These are phyloP conservation scores for Caiman crocodilus DNA, from an alignment of 2,797 vertebrate species.

Conservation along the genomic window DNA sequence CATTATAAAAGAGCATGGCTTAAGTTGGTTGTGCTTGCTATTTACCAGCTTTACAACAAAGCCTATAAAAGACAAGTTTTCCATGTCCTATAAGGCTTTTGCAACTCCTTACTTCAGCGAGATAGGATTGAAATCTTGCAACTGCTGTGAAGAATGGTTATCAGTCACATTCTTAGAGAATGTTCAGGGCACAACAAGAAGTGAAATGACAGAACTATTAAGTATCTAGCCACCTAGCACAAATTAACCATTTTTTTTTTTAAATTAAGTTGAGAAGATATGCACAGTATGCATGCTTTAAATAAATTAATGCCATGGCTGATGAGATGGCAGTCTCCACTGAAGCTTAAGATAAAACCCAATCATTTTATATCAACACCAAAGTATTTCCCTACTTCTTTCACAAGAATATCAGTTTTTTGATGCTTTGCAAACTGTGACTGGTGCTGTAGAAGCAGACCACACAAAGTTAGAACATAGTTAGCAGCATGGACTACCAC, in stretches of 20 bases:
- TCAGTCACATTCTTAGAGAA: background rate
- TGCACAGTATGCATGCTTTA: background rate
- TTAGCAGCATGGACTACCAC: background rate
- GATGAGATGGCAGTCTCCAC: background rate
- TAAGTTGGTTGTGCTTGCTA: background rate
- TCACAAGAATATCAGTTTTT: background rate
- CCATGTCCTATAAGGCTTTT: background rate
- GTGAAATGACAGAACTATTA: background rate
- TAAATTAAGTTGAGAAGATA: background rate
- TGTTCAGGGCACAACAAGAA: background rate
- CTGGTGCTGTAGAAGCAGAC: background rate
- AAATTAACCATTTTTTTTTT: rapidly evolving
- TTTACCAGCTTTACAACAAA: background rate
- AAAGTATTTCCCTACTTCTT: background rate
- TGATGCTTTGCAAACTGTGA: conserved; percentile 12
- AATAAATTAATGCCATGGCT: background rate
- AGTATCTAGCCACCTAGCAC: background rate
- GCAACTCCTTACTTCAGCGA: background rate
- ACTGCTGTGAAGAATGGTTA: background rate
- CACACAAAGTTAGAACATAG: too few species aligned
- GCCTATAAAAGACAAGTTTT: rapidly evolving
- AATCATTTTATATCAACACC: background rate
- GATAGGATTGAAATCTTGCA: background rate
- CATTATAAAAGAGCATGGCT: too few species aligned
- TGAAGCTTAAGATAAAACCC: background rate